These are phyloP conservation scores for Seriola aureovittata DNA, from an alignment of 2,113 vertebrate genomes.

Conservation along the genomic window DNA sequence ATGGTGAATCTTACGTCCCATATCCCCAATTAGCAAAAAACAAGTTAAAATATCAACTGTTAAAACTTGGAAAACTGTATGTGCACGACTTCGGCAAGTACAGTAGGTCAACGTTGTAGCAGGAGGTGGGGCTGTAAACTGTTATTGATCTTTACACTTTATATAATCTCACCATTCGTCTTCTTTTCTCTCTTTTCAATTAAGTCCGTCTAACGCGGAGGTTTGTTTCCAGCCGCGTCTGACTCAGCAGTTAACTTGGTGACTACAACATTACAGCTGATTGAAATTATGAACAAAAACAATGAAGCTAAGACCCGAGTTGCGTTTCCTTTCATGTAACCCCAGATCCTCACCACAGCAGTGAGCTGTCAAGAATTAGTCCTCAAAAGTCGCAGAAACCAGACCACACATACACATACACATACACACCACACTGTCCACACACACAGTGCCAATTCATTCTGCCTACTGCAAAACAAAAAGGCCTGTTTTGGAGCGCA, in stretches of 20 bases:
- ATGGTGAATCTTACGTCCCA: too few relatives aligned
- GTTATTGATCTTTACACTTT: background rate
- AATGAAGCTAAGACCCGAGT: background rate
- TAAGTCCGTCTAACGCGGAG: background rate
- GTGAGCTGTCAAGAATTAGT: slow-evolving; percentile 13
- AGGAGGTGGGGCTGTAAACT: background rate
- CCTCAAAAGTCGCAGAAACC: slow-evolving; percentile 26
- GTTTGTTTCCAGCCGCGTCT: background rate
- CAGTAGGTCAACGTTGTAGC: background rate
- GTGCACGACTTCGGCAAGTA: too few relatives aligned
- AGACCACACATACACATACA: slow-evolving; percentile 21
- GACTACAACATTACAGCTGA: background rate
- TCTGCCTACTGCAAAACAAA: slow-evolving; percentile 70
- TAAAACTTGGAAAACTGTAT: too few relatives aligned
- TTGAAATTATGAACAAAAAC: background rate
- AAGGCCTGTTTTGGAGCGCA: slow-evolving; percentile 56
- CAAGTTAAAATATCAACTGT: too few relatives aligned
- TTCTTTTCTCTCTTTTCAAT: background rate
- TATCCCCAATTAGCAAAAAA: too few relatives aligned
- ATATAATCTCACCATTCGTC: background rate
- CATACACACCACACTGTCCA: slow-evolving; percentile 31
- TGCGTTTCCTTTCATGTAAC: background rate
- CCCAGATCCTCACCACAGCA: background rate
- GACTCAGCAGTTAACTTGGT: background rate
- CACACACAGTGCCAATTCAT: slow-evolving; percentile 46